Evolutionary conservation across 2,113 vertebrate genomes (phyloP), one percentile per base, ranked within the genome.

Genomic region (Leucosticte australis): DNA sequence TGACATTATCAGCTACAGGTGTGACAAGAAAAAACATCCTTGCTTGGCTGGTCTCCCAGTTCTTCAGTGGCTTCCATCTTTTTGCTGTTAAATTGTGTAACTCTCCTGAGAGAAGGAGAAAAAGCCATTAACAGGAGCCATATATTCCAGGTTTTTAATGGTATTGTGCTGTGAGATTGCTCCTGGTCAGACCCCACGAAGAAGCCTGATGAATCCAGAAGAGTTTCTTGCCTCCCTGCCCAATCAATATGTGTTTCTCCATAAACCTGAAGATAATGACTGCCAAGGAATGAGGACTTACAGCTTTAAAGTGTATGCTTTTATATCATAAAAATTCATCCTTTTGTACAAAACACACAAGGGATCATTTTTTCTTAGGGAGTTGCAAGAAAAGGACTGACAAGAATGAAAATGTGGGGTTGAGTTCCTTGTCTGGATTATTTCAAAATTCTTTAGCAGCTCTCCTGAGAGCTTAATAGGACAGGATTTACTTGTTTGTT

Each of bases 391-490:
- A 94, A 39, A 53, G 41, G 27, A 83, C 53, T 1, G 3, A 73
- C 42, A 90, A 85, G 74, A 91, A 85, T 76, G 46, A 69, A 89
- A 90, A 52, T 31, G 15, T 64, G 20, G 28, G 17, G 12, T 47
- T 79, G 71, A 83, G 55, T 80, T 94, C 57, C 37, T 84, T 69
- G 24, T 87, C 85, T 77, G 46, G 59, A 62, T 92, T 95, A 85
- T 76, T 86, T 88, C 13, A 74, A 64, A 90, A 88, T 90, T 86
- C 76, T 80, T 89, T 31, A 88, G 83, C 50, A 94, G 41, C 59
- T 94, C 70, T 94, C 82, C 42, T 47, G 35, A 80, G 59, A 90
- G 71, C 50, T 92, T 74, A 65, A n/a, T 50, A 60, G 79, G 87
- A 80, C 26, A 82, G 65, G 33, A 24, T 47, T 90, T 90, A 37